Evolutionary conservation across 1,140 invertebrate genomes (phyloP), one percentile per base, ranked within the genome.

Genomic region (Triops longicaudatus): DNA sequence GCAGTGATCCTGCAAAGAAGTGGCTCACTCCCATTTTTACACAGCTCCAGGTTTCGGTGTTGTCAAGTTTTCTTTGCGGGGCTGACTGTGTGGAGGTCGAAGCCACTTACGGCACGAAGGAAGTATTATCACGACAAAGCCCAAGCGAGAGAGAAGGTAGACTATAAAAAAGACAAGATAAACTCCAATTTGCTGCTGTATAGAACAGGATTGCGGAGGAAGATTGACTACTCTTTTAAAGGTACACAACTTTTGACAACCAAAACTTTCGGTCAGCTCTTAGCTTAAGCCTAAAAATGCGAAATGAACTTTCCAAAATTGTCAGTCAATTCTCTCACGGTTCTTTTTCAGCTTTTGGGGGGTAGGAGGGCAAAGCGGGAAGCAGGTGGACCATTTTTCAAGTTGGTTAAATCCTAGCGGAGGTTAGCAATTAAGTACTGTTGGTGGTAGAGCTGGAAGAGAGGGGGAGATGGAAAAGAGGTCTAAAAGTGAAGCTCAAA

Each of bases 361-460:
- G 31, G 31, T 37, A 37, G 31, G 31, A 63, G 50, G 14, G 50
- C 17, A 22, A 63, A 14, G 50, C n/a, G 50, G n/a, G n/a, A 63
- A 63, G n/a, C 50, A 63, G 50, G 50, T 63, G 50, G 10, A 22
- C 50, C n/a, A 22, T 63, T 63, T 63, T 63, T 63, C 17, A 63
- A 22, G 50, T 22, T 17, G 50, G 50, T 17, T 63, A 63, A 63
- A 63, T 63, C 17, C 50, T n/a, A 63, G 50, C 50, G 50, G 50
- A 63, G 50, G 50, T 63, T 63, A 22, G 50, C 22, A 63, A 63
- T 63, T 63, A 63, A 63, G 50, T 63, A 22, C n/a, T 63, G 50
- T 17, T 63, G 14, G 50, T 17, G 50, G 50, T 17, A 63, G 9
- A 63, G 14, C 5, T 17, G 22, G 22, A 63, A 22, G 50, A 22